These are phyloP conservation scores for Cyaniris semiargus DNA, from an alignment of 2,888 invertebrate species.

Conservation along the genomic window DNA sequence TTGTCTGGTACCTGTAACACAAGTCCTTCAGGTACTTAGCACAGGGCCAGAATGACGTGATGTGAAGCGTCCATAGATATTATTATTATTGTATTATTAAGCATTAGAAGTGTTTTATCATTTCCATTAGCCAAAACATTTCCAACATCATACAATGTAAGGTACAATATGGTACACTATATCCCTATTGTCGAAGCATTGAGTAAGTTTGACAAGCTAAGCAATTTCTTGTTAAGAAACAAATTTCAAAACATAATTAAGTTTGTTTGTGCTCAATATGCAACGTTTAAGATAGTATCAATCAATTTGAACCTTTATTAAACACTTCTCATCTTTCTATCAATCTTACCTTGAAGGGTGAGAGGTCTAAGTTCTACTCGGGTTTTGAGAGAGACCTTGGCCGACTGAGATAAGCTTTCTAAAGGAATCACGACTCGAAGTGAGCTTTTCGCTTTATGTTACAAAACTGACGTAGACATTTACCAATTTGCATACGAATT, in stretches of 20 bases:
- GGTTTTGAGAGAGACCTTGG: slow-evolving; percentile 31
- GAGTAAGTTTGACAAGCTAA: slow-evolving; percentile 1
- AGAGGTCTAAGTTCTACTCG: slow-evolving; percentile 40
- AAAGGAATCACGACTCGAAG: slow-evolving; percentile 24
- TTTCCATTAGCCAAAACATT: neutral
- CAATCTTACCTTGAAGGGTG: slow-evolving; percentile 55
- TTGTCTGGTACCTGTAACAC: too few species aligned
- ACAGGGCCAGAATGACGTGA: too few species aligned
- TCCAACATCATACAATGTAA: neutral
- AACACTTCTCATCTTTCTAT: slow-evolving; percentile 38
- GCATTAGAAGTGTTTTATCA: neutral
- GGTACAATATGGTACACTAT: neutral
- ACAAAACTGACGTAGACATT: slow-evolving; percentile 14
- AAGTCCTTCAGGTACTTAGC: too few species aligned
- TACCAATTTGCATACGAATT: slow-evolving; percentile 21
- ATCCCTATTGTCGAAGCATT: neutral
- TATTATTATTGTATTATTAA: too few species aligned
- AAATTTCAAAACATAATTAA: slow-evolving; percentile 22
- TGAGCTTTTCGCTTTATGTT: slow-evolving; percentile 9
- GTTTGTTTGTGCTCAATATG: slow-evolving; percentile 14
- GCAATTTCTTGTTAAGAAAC: slow-evolving; percentile 12
- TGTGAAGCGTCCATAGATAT: too few species aligned
- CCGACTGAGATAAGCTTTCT: slow-evolving; percentile 30
- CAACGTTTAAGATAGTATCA: slow-evolving; percentile 26
- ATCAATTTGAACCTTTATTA: slow-evolving; percentile 28